Conservation (phyloP, 1,140 invertebrate species). For the Polypedilum pembai region DNA sequence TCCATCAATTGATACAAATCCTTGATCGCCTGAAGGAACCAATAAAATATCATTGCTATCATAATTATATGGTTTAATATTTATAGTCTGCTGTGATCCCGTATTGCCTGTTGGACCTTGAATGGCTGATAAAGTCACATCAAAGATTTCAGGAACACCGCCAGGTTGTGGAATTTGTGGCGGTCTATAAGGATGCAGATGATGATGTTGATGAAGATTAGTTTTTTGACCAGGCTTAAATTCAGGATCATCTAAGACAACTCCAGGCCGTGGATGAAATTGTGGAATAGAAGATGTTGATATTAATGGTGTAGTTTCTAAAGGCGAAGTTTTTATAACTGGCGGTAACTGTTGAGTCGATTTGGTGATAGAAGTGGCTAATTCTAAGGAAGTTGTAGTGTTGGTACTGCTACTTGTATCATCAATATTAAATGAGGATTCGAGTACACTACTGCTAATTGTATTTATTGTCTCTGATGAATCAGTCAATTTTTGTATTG, state of each 20-base stretch:
- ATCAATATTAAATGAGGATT: neutral
- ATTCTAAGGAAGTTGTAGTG: neutral
- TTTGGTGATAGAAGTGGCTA: constrained; percentile 32
- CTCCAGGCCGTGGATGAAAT: constrained; percentile 68
- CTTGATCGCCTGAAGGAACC: constrained; percentile 65
- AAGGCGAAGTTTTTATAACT: constrained; percentile 34
- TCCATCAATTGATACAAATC: constrained; percentile 87
- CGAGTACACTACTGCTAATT: neutral
- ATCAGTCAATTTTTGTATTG: neutral
- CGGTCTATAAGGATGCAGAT: constrained; percentile 43
- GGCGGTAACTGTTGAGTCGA: constrained; percentile 34
- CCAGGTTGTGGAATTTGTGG: constrained; percentile 44
- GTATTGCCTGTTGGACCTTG: constrained; percentile 59
- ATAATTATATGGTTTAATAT: constrained; percentile 43
- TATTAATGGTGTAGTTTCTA: constrained; percentile 33
- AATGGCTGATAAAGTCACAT: constrained; percentile 78
- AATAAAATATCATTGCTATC: constrained; percentile 63
- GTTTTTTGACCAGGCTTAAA: constrained; percentile 56
- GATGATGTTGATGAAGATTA: constrained; percentile 35
- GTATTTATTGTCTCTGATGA: neutral
- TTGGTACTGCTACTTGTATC: neutral
- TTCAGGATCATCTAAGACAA: constrained; percentile 72
- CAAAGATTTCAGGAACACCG: constrained; percentile 70
- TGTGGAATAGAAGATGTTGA: constrained; percentile 33
- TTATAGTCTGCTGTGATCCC: constrained; percentile 43